phyloP scores from a whole-genome alignment of 2,888 invertebrate species.

The Prostheceraeus crozeri region DNA sequence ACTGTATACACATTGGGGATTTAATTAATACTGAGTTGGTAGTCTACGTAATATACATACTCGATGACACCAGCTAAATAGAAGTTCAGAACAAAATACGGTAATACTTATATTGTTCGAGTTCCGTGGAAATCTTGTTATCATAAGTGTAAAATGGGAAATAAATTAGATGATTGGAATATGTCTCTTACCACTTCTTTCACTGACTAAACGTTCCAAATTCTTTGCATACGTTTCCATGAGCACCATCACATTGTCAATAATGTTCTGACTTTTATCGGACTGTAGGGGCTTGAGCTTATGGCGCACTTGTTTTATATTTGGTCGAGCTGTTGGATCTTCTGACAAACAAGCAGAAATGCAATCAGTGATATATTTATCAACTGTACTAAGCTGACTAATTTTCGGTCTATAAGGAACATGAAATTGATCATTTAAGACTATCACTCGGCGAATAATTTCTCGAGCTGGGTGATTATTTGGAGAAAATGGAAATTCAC shows the following conservation, averaged over 20 bases:
- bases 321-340: conserved; percentile 13
- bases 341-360: conserved; percentile 28
- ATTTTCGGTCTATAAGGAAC: conserved; percentile 32
- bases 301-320: neutral
- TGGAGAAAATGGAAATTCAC: conserved; percentile 10
- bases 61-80: too few species aligned
- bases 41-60: too few species aligned
- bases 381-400: conserved; percentile 15
- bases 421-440: conserved; percentile 31
- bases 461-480: conserved; percentile 17
- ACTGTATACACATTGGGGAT: too few species aligned
- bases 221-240: conserved; percentile 41
- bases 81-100: too few species aligned
- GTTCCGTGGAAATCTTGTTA: too few species aligned
- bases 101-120: too few species aligned
- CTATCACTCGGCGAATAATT: conserved; percentile 27
- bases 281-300: conserved; percentile 21
- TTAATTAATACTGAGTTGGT: too few species aligned
- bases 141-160: too few species aligned
- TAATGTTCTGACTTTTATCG: conserved; percentile 39
- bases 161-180: too few species aligned
- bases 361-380: conserved; percentile 26
- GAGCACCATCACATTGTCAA: conserved; percentile 41
- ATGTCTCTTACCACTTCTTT: too few species aligned
- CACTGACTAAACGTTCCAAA: conserved; percentile 38